A percentile compares a stretch with the other conserved stretches of the same genome.
Evolutionary conservation across 1,140 invertebrate species (phyloP).

Genomic region (Glossosoma conforme): DNA sequence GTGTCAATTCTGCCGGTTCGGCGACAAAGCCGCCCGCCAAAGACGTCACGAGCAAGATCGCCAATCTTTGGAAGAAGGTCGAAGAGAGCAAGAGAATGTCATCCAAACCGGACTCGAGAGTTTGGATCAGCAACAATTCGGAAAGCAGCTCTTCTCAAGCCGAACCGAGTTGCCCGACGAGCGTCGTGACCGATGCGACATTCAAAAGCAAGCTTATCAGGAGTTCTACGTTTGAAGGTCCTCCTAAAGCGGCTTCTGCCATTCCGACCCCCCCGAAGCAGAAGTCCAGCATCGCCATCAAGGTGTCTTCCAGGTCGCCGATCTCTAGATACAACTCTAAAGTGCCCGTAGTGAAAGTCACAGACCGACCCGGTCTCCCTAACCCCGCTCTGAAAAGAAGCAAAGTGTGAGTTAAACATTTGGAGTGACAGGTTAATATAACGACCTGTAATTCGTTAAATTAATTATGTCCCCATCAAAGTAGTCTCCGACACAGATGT

Average conservation of each 20-base stretch:
- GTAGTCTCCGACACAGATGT: too few relatives aligned
- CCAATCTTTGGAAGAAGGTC: constrained; percentile 81
- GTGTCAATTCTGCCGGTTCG: constrained; percentile 55
- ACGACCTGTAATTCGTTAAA: too few relatives aligned
- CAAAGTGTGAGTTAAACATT: too few relatives aligned
- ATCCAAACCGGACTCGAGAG: constrained; percentile 55
- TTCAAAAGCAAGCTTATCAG: constrained; percentile 52
- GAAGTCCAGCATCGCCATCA: constrained; percentile 46
- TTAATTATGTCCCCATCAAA: too few relatives aligned
- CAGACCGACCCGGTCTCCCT: too few relatives aligned
- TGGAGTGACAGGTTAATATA: too few relatives aligned
- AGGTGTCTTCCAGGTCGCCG: constrained; percentile 33
- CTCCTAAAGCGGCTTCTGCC: constrained; percentile 36
- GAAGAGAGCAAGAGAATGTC: constrained; percentile 67
- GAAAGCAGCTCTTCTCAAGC: constrained; percentile 31
- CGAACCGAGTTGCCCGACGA: constrained; percentile 26
- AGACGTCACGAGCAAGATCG: constrained; percentile 81
- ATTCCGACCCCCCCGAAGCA: constrained; percentile 39
- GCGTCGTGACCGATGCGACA: constrained; percentile 36
- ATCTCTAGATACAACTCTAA: constrained; percentile 19
- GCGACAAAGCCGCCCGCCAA: constrained; percentile 51
- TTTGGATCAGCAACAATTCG: constrained; percentile 54
- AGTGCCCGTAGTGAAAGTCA: constrained; percentile 19
- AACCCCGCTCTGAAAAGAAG: too few relatives aligned
- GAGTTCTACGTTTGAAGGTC: constrained; percentile 68